Evolutionary conservation across 2,113 vertebrate species (phyloP).

Genomic region (Microtus pennsylvanicus): DNA sequence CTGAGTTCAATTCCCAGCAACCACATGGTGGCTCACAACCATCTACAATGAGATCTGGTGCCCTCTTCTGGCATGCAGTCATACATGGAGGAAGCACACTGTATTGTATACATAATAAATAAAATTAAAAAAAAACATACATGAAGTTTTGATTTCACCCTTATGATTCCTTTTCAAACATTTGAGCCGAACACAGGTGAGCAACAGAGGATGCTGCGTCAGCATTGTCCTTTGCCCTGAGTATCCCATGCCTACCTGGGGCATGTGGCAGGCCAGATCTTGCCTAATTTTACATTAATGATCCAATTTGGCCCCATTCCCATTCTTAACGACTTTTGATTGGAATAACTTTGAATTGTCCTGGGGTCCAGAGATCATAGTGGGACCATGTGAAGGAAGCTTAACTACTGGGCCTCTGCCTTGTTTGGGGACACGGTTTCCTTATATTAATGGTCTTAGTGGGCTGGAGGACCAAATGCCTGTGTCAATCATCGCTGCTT

Average conservation of each 20-base stretch:
- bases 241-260: accelerated
- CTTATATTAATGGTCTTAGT: constrained; percentile 34
- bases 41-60: too few relatives aligned
- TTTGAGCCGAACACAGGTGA: neutral
- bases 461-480: constrained; percentile 48
- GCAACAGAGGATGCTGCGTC: neutral
- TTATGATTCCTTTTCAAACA: constrained; percentile 19
- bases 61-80: too few relatives aligned
- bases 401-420: constrained; percentile 58
- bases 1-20: too few relatives aligned
- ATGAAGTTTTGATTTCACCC: neutral
- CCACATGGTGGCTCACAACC: too few relatives aligned
- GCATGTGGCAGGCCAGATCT: neutral
- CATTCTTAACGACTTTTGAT: neutral
- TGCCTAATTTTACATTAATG: constrained; percentile 38
- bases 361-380: constrained; percentile 50
- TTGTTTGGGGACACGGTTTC: neutral
- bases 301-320: neutral
- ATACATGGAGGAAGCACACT: too few relatives aligned
- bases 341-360: constrained; percentile 55
- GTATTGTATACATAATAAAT: too few relatives aligned
- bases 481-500: constrained; percentile 67
- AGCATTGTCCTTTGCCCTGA: neutral
- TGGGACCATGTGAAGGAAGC: constrained; percentile 61
- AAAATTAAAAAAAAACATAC: neutral